Evolutionary conservation across 1,140 invertebrate genomes (phyloP), one percentile per base, ranked within the genome.

Genomic region (Mycetomoellerius zeteki): DNA sequence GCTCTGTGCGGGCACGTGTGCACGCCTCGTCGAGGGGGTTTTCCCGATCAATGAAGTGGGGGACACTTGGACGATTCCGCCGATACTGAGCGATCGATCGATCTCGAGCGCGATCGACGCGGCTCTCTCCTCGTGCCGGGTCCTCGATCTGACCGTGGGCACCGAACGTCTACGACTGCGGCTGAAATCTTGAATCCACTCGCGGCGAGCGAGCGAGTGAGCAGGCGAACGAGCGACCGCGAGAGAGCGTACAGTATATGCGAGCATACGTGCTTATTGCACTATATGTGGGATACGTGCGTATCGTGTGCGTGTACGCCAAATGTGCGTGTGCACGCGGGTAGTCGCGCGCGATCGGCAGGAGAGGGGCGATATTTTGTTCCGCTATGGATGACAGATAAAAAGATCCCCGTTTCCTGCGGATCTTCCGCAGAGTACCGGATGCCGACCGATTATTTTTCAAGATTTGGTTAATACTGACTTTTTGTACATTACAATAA

Each of bases 91-190:
- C 88, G 87, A 86, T 90, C 91, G 89, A 82, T 91, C 88, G 88
- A 90, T 93, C 89, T 81, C 90, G 85, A 85, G 67, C 86, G 88
- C 90, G 87, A 84, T 73, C 69, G 37, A 73, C 80, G 67, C 65
- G 67, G 27, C 24, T 54, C 75, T 76, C 58, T 87, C 78, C 78
- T 77, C 73, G 60, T 64, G 67, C 82, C 86, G 27, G 76, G 56
- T 21, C 81, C 75, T 72, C 89, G 89, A 90, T 90, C 93, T 92
- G 91, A 92, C 89, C 93, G 92, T 92, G 90, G 91, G 86, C 90
- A 91, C 64, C 80, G 92, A 92, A 89, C 91, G 91, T 91, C 91
- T 92, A 89, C 93, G 91, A 94, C 91, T 93, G 94, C 91, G 88
- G 72, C 71, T 27, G 88, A 89, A 85, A 87, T 87, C 88, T 90